These are phyloP conservation scores for Quadroppia sp. DNA, from an alignment of 2,888 invertebrate species.

Conservation along the genomic window DNA sequence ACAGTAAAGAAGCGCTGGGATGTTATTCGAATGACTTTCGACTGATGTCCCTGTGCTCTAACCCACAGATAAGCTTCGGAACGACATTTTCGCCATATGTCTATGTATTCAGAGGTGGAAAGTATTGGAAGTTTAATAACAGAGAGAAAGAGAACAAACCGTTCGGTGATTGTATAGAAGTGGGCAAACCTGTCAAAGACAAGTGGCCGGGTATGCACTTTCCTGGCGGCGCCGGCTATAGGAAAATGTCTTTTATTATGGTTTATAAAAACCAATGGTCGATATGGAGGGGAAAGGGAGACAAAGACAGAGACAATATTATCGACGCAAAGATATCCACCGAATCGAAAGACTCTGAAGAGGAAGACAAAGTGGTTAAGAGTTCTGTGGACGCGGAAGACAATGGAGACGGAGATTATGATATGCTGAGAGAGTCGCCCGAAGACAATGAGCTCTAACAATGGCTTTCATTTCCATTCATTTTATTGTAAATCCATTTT, in stretches of 20 bases:
- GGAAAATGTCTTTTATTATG: background rate
- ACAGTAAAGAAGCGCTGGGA: background rate
- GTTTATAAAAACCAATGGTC: slow-evolving; percentile 5
- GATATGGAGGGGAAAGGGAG: background rate
- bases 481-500: no score
- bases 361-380: no score
- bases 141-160: background rate
- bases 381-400: no score
- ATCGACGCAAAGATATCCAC: no score
- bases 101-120: background rate
- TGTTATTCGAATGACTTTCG: background rate
- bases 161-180: background rate
- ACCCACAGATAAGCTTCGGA: background rate
- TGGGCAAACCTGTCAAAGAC: background rate
- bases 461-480: no score
- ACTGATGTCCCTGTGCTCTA: background rate
- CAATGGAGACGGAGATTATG: no score
- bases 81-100: background rate
- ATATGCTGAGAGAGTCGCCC: no score
- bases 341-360: no score
- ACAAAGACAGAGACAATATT: no score
- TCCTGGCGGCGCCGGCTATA: background rate
- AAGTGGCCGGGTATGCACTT: slow-evolving; percentile 17
- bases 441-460: no score
- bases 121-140: background rate